Evolutionary conservation across 2,888 invertebrate species (phyloP).

Genomic region (Phortica magna): DNA sequence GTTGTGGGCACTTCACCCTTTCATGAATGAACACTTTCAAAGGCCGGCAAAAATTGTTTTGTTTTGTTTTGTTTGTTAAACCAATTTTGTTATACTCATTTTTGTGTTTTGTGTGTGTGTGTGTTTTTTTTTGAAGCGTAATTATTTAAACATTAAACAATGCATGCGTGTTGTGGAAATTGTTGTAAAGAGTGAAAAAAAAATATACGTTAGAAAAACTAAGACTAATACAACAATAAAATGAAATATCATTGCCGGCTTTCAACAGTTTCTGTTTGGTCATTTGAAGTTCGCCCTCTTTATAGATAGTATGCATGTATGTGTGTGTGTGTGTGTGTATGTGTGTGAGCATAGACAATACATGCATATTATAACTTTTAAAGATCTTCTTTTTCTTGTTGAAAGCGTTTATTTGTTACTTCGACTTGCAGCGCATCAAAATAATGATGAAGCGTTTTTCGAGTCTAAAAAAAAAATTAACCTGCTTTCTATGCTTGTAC

Average conservation of each 20-base stretch:
- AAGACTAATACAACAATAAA: conserved; percentile 36
- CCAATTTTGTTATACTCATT: conserved; percentile 1
- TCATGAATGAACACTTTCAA: conserved; percentile 20
- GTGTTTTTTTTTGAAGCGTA: conserved; percentile 50
- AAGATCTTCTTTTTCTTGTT: conserved; percentile 18
- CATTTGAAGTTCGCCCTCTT: conserved; percentile 1
- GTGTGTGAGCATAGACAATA: conserved; percentile 4
- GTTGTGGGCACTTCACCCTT: neutral
- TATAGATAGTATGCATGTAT: too few relatives aligned
- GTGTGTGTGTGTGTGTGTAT: conserved; percentile 25
- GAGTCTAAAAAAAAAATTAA: conserved; percentile 38
- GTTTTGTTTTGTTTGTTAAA: conserved; percentile 15
- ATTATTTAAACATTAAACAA: conserved; percentile 67
- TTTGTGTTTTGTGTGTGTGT: conserved; percentile 27
- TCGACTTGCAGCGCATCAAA: conserved; percentile 33
- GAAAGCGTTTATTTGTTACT: conserved; percentile 21
- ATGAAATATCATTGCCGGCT: conserved; percentile 14
- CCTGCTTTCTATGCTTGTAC: conserved; percentile 56
- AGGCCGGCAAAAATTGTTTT: conserved; percentile 27
- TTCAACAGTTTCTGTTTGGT: neutral
- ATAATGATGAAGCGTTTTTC: conserved; percentile 56
- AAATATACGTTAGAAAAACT: neutral
- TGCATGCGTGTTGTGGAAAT: neutral
- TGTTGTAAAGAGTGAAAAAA: neutral
- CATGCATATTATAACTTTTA: too few relatives aligned